Base-by-base conservation (phyloP, 2,797 vertebrate genomes). In the Lepilemur ruficaudatus region DNA sequence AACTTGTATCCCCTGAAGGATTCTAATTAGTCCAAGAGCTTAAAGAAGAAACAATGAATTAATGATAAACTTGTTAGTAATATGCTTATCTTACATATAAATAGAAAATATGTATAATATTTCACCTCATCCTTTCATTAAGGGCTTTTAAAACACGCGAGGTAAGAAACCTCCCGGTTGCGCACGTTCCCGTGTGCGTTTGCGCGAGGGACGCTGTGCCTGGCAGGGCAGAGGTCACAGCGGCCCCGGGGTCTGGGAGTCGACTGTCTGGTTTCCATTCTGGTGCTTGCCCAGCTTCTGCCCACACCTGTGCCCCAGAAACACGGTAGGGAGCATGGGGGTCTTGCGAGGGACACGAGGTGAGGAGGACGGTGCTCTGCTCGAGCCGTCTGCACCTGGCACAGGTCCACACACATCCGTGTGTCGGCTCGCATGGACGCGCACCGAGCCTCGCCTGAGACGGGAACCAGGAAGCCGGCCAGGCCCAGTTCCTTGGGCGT, bases 11-110 rank as follows among this genome's bases (percentile, higher is more conserved):
- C 32, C 92, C 46, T 41, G 5, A 69, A 75, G 9, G 80, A 50
- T 10, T 4, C 32, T 69, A 94, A 48, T 76, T 93, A 95, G 97
- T 96, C 97, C 52, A 90, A 96, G 79, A 91, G 84, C 63, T 91
- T 95, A 90, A 70, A 72, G 95, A 52, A 91, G 32, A 86, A 84
- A 67, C 10, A 52, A 63, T 57, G 52, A 38, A 18, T 46, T 48
- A 85, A 4, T 32, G 61, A 70, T 85, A 84, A 63, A 76, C 43
- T 83, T 89, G 15, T 88, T 93, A 83, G 48, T 38, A 46, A 94
- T 38, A 76, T 55, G 22, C 6, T 79, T 69, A 8, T 63, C n/a
- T 90, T 78, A 67, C 17, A 17, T 48, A 43, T 38, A 82, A 78
- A 14, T 50, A 75, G 8, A 46, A 81, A 5, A 25, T 61, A 32